These are phyloP conservation scores for Actenoides lindsayi DNA, from an alignment of 2,113 vertebrate species.

Conservation along the genomic window DNA sequence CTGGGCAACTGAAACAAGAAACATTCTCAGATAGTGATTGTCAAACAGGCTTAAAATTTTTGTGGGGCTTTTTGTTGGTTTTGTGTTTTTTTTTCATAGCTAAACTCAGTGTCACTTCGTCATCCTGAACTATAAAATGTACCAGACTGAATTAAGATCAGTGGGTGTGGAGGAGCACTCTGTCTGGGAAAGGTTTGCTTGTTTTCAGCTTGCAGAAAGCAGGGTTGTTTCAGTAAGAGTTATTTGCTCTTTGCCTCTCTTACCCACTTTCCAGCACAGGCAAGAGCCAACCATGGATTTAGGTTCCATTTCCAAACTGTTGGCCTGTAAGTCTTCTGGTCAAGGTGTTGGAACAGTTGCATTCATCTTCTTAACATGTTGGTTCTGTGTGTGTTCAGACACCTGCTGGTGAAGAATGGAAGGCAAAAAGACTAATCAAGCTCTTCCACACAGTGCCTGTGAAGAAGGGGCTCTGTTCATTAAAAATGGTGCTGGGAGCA, in stretches of 20 bases:
- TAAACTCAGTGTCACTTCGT: neutral
- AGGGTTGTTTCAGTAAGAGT: neutral
- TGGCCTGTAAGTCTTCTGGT: neutral
- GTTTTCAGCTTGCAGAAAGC: neutral
- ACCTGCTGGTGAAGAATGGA: neutral
- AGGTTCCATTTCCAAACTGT: neutral
- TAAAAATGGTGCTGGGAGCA: neutral
- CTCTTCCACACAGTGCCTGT: neutral
- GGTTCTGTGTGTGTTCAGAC: neutral
- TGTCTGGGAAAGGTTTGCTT: neutral
- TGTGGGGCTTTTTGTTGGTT: neutral
- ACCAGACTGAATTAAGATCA: neutral
- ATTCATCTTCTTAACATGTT: neutral
- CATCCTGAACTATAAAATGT: neutral
- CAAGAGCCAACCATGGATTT: neutral
- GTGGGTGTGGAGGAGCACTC: neutral
- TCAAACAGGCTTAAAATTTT: neutral
- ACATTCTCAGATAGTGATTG: neutral
- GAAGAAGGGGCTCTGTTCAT: neutral
- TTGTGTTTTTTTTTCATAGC: neutral
- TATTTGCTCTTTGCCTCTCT: neutral
- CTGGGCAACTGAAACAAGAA: neutral
- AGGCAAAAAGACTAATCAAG: neutral
- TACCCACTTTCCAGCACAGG: neutral
- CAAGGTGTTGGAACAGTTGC: neutral